Percentiles rank a stretch among this genome's conserved stretches.
Conservation (phyloP, 2,113 vertebrate genomes). For the Hyaena hyaena region DNA sequence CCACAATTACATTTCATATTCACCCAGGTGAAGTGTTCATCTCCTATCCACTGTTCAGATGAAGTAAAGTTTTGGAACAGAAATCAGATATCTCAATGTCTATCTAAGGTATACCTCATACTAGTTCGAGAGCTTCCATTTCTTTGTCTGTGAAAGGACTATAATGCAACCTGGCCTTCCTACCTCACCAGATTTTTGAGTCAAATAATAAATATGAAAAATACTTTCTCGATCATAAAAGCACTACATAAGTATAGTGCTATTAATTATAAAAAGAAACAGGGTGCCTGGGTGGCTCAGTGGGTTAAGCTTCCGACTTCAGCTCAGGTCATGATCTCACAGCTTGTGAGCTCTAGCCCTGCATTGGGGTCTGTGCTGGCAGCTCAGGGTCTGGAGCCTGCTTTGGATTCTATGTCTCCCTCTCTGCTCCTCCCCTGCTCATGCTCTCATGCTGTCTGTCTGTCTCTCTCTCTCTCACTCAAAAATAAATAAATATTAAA, state of each 20-base stretch:
- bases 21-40: background rate
- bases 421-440: no score
- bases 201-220: background rate
- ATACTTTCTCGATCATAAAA: background rate
- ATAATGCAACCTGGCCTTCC: background rate
- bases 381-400: no score
- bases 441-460: no score
- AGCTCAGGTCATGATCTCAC: no score
- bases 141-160: background rate
- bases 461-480: no score
- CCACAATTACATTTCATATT: background rate
- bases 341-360: no score
- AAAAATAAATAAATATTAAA: no score
- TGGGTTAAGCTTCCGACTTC: no score
- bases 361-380: no score
- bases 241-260: background rate
- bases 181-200: background rate
- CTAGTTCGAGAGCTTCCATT: background rate
- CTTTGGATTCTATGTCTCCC: no score
- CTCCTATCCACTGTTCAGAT: background rate
- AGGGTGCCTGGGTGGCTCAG: no score
- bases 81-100: background rate
- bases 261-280: conserved; percentile 6
- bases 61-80: background rate
- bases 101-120: background rate